These are phyloP conservation scores for Dascillus cervinus DNA, from an alignment of 2,888 invertebrate genomes.

Conservation along the genomic window DNA sequence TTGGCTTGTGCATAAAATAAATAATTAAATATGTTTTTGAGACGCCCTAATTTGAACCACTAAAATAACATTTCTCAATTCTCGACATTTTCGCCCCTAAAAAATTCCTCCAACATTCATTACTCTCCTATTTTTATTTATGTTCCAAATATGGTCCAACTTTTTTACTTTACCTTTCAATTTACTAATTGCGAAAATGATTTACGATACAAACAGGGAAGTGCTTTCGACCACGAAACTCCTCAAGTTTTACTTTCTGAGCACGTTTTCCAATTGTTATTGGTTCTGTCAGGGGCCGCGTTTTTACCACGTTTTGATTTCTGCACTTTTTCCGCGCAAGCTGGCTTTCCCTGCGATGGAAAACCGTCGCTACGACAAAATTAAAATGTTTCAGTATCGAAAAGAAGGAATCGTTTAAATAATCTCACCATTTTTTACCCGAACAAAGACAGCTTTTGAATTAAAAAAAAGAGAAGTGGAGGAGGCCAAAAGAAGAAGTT, in stretches of 20 bases:
- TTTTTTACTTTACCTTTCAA: slow-evolving; percentile 11
- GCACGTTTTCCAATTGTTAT: slow-evolving; percentile 23
- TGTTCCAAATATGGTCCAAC: too few relatives aligned
- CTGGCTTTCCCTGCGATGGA: slow-evolving; percentile 8
- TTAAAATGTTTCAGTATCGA: slow-evolving; percentile 12
- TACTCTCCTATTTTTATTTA: too few relatives aligned
- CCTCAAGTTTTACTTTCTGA: slow-evolving; percentile 16
- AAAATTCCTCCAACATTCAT: too few relatives aligned
- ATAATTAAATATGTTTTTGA: too few relatives aligned
- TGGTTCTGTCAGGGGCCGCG: slow-evolving; percentile 18
- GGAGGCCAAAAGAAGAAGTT: slow-evolving; percentile 16
- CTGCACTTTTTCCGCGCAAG: slow-evolving; percentile 9
- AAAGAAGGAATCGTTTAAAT: too few relatives aligned
- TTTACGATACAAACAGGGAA: slow-evolving; percentile 16
- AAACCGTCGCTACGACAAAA: slow-evolving; percentile 1
- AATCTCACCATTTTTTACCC: slow-evolving; percentile 19
- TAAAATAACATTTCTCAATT: too few relatives aligned
- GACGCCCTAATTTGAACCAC: too few relatives aligned
- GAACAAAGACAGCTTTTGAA: slow-evolving; percentile 17
- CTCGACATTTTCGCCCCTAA: too few relatives aligned
- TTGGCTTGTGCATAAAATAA: too few relatives aligned
- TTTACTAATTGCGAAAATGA: slow-evolving; percentile 19
- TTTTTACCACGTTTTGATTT: slow-evolving; percentile 15
- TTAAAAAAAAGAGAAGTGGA: slow-evolving; percentile 4
- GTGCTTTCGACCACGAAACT: slow-evolving; percentile 11